Conservation (phyloP, 2,797 vertebrate species). For the Florisuga fusca region DNA sequence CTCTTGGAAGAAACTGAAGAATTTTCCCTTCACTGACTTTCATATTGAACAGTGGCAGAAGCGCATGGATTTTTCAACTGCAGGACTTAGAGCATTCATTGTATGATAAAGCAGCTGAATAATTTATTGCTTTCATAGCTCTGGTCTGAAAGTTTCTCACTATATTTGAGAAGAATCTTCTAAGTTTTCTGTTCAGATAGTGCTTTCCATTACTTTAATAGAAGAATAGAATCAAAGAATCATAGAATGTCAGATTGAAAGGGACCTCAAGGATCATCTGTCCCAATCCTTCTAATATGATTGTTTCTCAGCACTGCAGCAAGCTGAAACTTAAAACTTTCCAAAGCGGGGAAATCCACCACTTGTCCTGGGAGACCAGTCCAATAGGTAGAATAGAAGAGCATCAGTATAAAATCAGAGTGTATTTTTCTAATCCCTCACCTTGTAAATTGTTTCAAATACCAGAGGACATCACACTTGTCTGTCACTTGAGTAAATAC, state of each 20-base stretch:
- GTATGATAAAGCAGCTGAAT: neutral
- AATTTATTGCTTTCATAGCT: neutral
- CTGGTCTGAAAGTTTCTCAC: neutral
- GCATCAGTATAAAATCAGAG: neutral
- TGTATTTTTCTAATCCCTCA: neutral
- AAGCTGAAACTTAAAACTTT: no score
- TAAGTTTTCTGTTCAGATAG: neutral
- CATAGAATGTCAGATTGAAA: no score
- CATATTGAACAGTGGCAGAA: neutral
- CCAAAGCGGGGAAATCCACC: no score
- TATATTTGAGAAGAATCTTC: neutral
- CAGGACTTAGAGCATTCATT: neutral
- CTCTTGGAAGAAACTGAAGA: neutral
- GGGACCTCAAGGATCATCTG: no score
- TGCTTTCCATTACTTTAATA: neutral
- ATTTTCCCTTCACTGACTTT: neutral
- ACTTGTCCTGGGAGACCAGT: no score
- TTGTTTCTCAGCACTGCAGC: no score
- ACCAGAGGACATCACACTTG: neutral
- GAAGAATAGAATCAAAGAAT: neutral
- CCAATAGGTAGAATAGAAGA: neutral
- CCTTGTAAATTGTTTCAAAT: neutral
- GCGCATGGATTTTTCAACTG: neutral
- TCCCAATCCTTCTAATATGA: no score
- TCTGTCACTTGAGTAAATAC: neutral